Conservation (phyloP, 2,113 vertebrate species). For the Alouatta palliata region DNA sequence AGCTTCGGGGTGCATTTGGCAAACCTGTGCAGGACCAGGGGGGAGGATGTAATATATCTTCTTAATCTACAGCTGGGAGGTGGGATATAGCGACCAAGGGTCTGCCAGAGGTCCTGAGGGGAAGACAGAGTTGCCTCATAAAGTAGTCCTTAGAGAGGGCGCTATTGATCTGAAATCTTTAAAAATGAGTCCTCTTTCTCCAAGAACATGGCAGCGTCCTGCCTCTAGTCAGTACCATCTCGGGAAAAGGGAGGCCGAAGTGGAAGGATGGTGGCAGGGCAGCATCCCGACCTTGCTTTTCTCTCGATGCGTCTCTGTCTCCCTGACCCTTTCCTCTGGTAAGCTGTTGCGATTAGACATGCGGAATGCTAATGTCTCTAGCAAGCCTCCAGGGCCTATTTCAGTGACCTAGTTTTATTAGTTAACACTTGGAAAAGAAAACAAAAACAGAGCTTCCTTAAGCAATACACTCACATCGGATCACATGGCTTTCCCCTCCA, state of each 20-base stretch:
- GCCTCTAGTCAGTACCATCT: neutral
- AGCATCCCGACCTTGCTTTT: neutral
- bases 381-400: neutral
- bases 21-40: neutral
- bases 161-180: neutral
- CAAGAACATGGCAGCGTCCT: neutral
- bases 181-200: neutral
- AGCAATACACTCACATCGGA: neutral
- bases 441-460: neutral
- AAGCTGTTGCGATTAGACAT: neutral
- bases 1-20: rapidly evolving
- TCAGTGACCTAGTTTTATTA: constrained; percentile 2
- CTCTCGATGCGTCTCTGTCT: neutral
- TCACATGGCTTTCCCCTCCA: neutral
- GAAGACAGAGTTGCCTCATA: neutral
- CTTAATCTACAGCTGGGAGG: neutral
- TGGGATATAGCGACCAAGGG: neutral
- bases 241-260: neutral
- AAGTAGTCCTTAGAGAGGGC: neutral
- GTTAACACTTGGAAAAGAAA: constrained; percentile 3
- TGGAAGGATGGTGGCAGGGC: neutral
- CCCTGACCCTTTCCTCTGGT: neutral
- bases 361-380: neutral
- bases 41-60: neutral
- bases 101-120: neutral